Evolutionary conservation across 2,888 invertebrate genomes (phyloP), one percentile per base, ranked within the genome.

Genomic region (Pristionchus entomophagus): DNA sequence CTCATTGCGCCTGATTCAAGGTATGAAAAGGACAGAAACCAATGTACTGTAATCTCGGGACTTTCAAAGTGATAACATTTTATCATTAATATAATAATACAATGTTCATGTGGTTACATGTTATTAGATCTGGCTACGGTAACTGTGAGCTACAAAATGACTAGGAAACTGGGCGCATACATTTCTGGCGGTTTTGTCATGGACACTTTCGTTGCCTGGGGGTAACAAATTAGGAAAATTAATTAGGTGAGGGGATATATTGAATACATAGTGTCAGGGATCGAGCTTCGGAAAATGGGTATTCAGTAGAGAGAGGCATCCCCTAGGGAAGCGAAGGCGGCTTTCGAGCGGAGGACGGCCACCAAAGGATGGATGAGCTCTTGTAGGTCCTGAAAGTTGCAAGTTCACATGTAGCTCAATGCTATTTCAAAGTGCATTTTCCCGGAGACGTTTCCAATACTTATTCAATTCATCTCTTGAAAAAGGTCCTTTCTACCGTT

Each of bases 291-390:
- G 77, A 41, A 41, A 77, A 41, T 77, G 19, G 59, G 59, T 19
- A 59, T 26, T 73, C 32, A 84, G 41, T 78, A 85, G 51, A 80
- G 14, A 32, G 38, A n/a, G 35, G 78, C 80, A 19, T 38, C n/a
- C 32, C 51, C 78, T 49, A 80, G 78, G 12, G 78, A 80, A 19
- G 78, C 78, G 49, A 38, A 41, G 12, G 69, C 78, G 0, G 78
- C 26, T 22, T 56, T 53, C 29, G 59, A 29, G 80, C 89, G 85
- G 45, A 91, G 90, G 83, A 91, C 88, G 81, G 91, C 91, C n/a
- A 91, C 86, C 1, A 91, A 87, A 51, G 91, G 91, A 45, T 89
- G 89, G 53, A 91, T 88, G 26, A 89, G 87, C 80, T 91, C 91
- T 89, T 90, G 90, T 41, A 91, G 80, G 51, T 90, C 92, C 89